Evolutionary conservation across 1,140 invertebrate genomes (phyloP).

Genomic region (Nomia melanderi): DNA sequence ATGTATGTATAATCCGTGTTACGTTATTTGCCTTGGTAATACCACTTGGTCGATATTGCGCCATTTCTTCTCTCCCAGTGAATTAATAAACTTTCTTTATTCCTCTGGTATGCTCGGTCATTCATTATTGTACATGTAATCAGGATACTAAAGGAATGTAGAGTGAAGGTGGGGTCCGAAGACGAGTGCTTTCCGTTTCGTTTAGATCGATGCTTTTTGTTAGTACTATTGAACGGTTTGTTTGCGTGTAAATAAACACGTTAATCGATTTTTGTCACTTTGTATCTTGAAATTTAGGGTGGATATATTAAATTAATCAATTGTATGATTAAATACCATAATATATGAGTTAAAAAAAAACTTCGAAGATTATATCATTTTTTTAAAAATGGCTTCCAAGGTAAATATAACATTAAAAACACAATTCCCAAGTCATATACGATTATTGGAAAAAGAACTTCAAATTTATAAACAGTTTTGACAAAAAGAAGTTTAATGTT

Average conservation of each 20-base stretch:
- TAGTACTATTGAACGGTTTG: neutral
- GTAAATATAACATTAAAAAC: too few relatives aligned
- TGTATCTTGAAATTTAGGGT: too few relatives aligned
- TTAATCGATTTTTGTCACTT: neutral
- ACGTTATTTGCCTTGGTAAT: conserved; percentile 52
- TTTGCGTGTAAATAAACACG: neutral
- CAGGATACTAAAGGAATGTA: neutral
- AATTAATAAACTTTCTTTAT: conserved; percentile 40
- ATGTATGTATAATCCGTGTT: conserved; percentile 46
- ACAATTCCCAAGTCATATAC: too few relatives aligned
- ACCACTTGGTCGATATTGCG: conserved; percentile 30
- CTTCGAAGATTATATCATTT: too few relatives aligned
- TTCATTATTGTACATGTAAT: conserved; percentile 37
- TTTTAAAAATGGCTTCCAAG: too few relatives aligned
- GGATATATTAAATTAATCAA: too few relatives aligned
- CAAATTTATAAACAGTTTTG: too few relatives aligned
- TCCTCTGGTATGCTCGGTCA: conserved; percentile 6
- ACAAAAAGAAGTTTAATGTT: too few relatives aligned
- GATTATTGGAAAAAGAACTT: too few relatives aligned
- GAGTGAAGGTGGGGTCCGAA: neutral
- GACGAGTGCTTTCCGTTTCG: neutral
- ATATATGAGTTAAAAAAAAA: too few relatives aligned
- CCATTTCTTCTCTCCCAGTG: conserved; percentile 27
- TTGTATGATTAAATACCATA: too few relatives aligned
- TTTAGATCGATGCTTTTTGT: neutral